Percentiles rank a stretch among this genome's conserved stretches.
These are phyloP conservation scores for Tragelaphus scriptus DNA, from an alignment of 2,113 vertebrate genomes.

Conservation along the genomic window DNA sequence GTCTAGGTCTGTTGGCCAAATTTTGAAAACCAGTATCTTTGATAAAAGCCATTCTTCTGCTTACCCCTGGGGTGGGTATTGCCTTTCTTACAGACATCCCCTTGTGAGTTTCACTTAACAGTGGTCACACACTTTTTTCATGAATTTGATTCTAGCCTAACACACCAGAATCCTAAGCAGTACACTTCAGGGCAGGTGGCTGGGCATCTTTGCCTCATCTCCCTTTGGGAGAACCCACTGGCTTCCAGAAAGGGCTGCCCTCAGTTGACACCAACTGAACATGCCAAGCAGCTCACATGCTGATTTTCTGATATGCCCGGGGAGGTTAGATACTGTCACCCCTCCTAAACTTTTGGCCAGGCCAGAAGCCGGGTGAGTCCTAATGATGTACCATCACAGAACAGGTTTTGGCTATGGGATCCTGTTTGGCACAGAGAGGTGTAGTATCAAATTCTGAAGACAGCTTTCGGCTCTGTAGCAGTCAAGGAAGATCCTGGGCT, in stretches of 20 bases:
- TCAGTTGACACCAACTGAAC: neutral
- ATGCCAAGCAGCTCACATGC: conserved; percentile 36
- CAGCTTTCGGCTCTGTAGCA: neutral
- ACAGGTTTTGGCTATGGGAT: neutral
- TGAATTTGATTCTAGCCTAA: neutral
- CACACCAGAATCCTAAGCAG: neutral
- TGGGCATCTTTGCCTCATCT: neutral
- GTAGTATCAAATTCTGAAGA: neutral
- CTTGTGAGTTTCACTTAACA: neutral
- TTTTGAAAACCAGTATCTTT: neutral
- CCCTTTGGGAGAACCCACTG: neutral
- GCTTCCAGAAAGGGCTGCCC: neutral
- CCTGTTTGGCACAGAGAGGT: neutral
- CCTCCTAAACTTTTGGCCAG: neutral
- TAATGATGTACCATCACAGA: neutral
- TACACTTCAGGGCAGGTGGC: neutral
- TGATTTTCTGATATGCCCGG: neutral
- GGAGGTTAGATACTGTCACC: neutral
- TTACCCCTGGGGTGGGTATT: neutral
- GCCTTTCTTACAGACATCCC: neutral
- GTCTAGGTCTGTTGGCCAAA: neutral
- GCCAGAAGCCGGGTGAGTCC: neutral
- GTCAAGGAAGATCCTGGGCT: conserved; percentile 7
- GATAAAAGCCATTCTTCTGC: neutral
- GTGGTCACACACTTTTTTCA: neutral